Base-by-base conservation (phyloP, 1,140 invertebrate species). In the Cylas formicarius region DNA sequence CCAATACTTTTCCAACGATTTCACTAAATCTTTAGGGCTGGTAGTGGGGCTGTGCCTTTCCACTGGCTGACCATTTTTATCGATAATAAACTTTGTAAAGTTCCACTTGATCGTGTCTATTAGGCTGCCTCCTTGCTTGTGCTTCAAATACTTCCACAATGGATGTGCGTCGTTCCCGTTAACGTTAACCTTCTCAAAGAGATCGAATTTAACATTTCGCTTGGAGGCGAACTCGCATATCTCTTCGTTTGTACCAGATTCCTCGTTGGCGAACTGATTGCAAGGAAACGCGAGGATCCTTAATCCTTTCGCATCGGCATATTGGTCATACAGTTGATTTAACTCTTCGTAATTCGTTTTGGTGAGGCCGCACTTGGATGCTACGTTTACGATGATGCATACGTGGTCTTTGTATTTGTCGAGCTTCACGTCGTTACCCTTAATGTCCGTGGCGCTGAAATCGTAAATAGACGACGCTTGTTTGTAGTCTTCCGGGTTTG, bases 81-180 rank as follows among this genome's bases (percentile, higher is more conserved):
- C 77, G 14, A 96, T 70, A 23, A 97, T 73, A 65, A 97, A 98
- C 63, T 97, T 97, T 2, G 89, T 88, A 56, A 96, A 97, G 67
- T 97, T 98, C 94, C 94, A 97, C 61, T 97, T 95, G 49, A 97
- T 91, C 28, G 74, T 76, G 59, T 81, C 72, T 11, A 75, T 78
- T 8, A 86, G 50, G 3, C 72, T 75, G 1, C 85, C 85, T 8
- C 27, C 46, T 29, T 37, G 23, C 38, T 52, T 49, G 9, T 36
- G 19, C 16, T 49, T 52, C 46, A 97, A 68, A 62, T 80, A 96
- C 45, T 84, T 83, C 70, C 77, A 97, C 13, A 96, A 61, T 0
- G 91, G 90, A 68, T 84, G 78, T 5, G 90, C 81, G 48, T 80
- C 67, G 5, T 82, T 75, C 0, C 90, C 90, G 67, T 96, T 96